Percentiles rank a stretch among this genome's conserved stretches.
phyloP scores from a whole-genome alignment of 2,888 invertebrate genomes.

The Antheraea yamamai region DNA sequence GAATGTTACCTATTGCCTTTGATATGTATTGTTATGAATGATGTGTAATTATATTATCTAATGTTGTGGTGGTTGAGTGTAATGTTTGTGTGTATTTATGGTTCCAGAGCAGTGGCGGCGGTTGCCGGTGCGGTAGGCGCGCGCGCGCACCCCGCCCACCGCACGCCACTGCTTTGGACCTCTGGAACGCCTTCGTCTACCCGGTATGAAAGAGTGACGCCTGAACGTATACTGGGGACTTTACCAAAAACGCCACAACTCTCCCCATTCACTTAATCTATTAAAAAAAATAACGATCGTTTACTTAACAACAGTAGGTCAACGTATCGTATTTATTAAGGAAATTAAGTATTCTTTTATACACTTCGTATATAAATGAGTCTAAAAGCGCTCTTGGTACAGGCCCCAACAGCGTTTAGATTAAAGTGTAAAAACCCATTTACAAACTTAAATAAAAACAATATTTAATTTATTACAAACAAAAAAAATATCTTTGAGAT shows the following conservation, averaged over 20 bases:
- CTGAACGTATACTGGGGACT: slow-evolving; percentile 19
- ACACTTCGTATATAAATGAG: slow-evolving; percentile 7
- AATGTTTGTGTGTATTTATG: slow-evolving; percentile 77
- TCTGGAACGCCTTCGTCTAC: slow-evolving; percentile 85
- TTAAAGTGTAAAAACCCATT: not conserved
- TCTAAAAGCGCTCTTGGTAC: slow-evolving; percentile 15
- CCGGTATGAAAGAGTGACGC: slow-evolving; percentile 80
- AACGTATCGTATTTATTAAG: not conserved
- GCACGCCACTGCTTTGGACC: slow-evolving; percentile 86
- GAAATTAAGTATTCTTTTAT: slow-evolving; percentile 1
- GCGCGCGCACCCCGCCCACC: slow-evolving; percentile 85
- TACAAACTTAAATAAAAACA: not conserved
- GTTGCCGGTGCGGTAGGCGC: slow-evolving; percentile 81
- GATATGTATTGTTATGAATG: not conserved
- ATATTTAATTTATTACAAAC: not conserved
- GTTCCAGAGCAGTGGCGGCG: slow-evolving; percentile 84
- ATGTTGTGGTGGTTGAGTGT: slow-evolving; percentile 46
- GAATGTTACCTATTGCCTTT: not conserved
- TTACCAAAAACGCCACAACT: slow-evolving; percentile 10
- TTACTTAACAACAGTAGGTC: not conserved
- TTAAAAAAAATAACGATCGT: not conserved
- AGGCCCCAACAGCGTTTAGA: slow-evolving; percentile 13
- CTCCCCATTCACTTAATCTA: not conserved
- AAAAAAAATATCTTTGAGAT: not conserved
- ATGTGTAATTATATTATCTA: not conserved